These are phyloP conservation scores for Botia almorhae DNA, from an alignment of 2,797 vertebrate species.

Conservation along the genomic window DNA sequence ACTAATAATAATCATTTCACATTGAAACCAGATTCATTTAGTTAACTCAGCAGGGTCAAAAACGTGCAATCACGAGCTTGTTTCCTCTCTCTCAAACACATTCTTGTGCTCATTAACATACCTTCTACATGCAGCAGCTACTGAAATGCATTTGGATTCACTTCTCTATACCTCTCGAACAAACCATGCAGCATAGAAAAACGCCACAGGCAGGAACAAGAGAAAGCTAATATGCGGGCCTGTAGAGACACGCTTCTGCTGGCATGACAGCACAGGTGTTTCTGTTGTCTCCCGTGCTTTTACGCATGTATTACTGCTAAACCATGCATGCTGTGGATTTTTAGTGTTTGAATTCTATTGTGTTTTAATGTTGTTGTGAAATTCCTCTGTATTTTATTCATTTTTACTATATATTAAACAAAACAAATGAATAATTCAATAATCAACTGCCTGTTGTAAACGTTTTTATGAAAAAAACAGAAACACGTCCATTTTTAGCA, in stretches of 20 bases:
- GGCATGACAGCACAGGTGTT: conserved; percentile 56
- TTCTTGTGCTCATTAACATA: neutral
- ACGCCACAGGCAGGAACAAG: conserved; percentile 45
- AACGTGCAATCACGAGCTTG: neutral
- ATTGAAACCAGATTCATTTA: neutral
- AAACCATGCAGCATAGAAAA: conserved; percentile 39
- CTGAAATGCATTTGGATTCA: neutral
- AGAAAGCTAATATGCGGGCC: conserved; percentile 46
- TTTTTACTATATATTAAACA: too few species aligned
- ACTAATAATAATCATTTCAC: neutral
- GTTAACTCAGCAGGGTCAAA: neutral
- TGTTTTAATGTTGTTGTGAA: neutral
- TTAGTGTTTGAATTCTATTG: neutral
- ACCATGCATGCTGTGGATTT: conserved; percentile 13
- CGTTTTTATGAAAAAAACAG: neutral
- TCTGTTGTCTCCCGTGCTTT: conserved; percentile 17
- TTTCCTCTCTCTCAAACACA: neutral
- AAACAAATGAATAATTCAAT: neutral
- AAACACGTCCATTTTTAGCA: neutral
- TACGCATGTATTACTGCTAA: neutral
- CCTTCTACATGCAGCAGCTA: conserved; percentile 32
- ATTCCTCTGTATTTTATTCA: too few species aligned
- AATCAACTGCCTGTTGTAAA: neutral
- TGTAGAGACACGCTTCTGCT: conserved; percentile 55
- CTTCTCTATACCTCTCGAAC: conserved; percentile 16